Evolutionary conservation across 2,797 vertebrate genomes (phyloP), one percentile per base, ranked within the genome.

Genomic region (Rhyacichthys aspro): DNA sequence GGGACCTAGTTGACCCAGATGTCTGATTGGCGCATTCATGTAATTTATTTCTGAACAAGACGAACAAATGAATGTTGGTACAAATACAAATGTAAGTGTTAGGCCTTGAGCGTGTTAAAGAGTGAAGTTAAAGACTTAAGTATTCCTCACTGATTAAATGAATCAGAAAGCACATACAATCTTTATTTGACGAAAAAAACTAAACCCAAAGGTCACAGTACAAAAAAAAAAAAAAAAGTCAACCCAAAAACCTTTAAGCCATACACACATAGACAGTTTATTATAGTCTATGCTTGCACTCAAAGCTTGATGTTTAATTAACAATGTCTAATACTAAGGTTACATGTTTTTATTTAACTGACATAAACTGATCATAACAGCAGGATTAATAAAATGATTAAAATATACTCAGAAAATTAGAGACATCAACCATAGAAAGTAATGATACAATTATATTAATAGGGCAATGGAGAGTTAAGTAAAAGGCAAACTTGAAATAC

Each of bases 321-420:
- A 75, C 80, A 81, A 83, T 48, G 11, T 81, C 81, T 70, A 80
- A 78, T 84, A 83, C 71, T 73, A 79, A 46, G 56, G 63, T 79
- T 89, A 85, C 67, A 84, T 60, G 74, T 67, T 50, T 69, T 81
- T 60, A 81, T 79, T 79, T 64, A 77, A 80, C 44, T 76, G 68
- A 79, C 60, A 79, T 74, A 81, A 79, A 50, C 49, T 81, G 76
- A 87, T 76, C 58, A 74, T 78, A 72, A 84, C 79, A 84, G 67
- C 74, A 86, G 74, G 74, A 84, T 87, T 82, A 88, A 78, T 81
- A 81, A 84, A 81, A 86, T 69, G 56, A 77, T 79, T 87, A 85
- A 89, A 87, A 87, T 74, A 84, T 72, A 76, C 77, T 80, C 77
- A 68, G 69, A 81, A 79, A 83, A 83, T 82, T 68, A 85, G 60